These are phyloP conservation scores for Oreonectes daqikongensis DNA, from an alignment of 2,797 vertebrate species.

Conservation along the genomic window DNA sequence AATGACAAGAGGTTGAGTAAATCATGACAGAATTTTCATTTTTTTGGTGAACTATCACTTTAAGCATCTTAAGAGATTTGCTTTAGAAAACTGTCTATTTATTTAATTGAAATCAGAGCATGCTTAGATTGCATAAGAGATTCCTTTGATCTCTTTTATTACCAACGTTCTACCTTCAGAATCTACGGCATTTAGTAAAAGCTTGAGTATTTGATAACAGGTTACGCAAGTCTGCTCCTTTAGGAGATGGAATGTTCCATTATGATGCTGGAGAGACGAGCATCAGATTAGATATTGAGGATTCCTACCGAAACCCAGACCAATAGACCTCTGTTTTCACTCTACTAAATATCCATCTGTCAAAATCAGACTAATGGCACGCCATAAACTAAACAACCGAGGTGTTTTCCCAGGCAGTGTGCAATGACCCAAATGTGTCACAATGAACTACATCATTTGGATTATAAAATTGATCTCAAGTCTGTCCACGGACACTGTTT, in stretches of 20 bases:
- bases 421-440: neutral
- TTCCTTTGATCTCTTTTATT: neutral
- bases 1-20: no score
- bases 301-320: conserved; percentile 13
- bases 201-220: neutral
- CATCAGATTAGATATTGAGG: neutral
- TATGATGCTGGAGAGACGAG: conserved; percentile 23
- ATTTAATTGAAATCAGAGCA: neutral
- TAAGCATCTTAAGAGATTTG: neutral
- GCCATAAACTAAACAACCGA: conserved; percentile 6
- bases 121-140: neutral
- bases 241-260: conserved; percentile 38
- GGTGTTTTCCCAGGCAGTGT: neutral
- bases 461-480: neutral
- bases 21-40: no score
- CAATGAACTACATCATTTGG: neutral
- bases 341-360: conserved; percentile 10
- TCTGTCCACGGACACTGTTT: neutral
- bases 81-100: neutral
- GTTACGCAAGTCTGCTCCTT: conserved; percentile 17
- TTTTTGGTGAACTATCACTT: no score
- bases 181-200: conserved; percentile 16
- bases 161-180: conserved; percentile 1
- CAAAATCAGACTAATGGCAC: conserved; percentile 5
- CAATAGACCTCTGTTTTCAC: conserved; percentile 21